Percentiles rank a stretch among this genome's conserved stretches.
Conservation (phyloP, 2,113 vertebrate genomes). For the Sander lucioperca region DNA sequence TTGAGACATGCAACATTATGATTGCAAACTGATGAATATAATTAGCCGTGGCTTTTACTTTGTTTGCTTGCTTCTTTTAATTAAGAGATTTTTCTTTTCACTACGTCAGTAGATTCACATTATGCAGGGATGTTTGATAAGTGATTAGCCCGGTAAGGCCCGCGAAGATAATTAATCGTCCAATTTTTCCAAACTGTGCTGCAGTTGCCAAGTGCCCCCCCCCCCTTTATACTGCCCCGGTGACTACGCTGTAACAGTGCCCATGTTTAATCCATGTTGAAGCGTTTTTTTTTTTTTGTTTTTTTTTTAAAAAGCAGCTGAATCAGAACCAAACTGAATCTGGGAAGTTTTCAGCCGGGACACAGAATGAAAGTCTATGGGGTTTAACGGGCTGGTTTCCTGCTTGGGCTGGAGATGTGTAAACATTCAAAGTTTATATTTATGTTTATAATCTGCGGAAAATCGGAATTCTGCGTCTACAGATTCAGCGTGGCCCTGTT, state of each 20-base stretch:
- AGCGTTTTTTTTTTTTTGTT: no score
- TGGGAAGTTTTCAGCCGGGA: no score
- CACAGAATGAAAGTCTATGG: no score
- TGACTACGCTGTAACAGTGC: neutral
- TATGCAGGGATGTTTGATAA: conserved; percentile 65
- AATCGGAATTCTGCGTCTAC: no score
- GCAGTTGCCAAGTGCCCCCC: conserved; percentile 29
- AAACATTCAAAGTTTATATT: no score
- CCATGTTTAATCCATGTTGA: no score
- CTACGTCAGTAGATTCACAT: conserved; percentile 51
- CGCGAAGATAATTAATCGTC: conserved; percentile 67
- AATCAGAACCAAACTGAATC: no score
- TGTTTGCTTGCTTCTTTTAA: conserved; percentile 74
- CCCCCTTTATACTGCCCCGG: neutral
- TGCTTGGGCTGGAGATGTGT: no score
- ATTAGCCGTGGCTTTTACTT: conserved; percentile 75
- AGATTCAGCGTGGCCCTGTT: no score
- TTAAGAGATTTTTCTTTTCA: conserved; percentile 68
- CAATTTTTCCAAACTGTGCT: conserved; percentile 52
- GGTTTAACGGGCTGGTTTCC: no score
- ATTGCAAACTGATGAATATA: conserved; percentile 79
- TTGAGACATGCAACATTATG: conserved; percentile 75
- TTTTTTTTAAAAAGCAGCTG: no score
- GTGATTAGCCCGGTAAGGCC: conserved; percentile 60
- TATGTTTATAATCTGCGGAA: no score